A percentile compares a stretch with the other conserved stretches of the same genome.
phyloP scores from a whole-genome alignment of 2,113 vertebrate species.

The Lamprotornis superbus region DNA sequence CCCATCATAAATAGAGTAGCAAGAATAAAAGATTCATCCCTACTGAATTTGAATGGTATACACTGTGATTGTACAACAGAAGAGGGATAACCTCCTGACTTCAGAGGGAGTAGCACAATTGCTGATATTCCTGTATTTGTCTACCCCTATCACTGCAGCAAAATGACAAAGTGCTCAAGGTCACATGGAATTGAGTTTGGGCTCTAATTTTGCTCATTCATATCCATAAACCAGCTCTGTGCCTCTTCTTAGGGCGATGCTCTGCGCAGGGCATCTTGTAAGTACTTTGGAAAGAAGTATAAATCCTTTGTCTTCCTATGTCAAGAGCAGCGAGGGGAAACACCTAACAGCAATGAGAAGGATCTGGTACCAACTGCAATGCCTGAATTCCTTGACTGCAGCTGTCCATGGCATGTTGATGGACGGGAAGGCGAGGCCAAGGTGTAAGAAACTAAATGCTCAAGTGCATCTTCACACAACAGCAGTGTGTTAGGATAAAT shows the following conservation, averaged over 20 bases:
- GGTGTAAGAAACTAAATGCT: neutral
- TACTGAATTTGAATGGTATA: neutral
- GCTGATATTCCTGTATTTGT: neutral
- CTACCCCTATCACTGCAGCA: neutral
- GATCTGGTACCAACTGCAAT: neutral
- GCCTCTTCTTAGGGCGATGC: neutral
- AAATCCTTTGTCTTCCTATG: neutral
- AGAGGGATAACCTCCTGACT: neutral
- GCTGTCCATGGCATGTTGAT: rapidly evolving
- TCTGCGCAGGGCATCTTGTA: neutral
- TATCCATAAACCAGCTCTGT: neutral
- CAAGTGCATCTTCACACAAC: neutral
- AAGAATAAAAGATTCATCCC: neutral
- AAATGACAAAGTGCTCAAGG: neutral
- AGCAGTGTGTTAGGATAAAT: neutral
- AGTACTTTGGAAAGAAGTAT: neutral
- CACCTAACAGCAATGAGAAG: neutral
- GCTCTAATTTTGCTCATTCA: neutral
- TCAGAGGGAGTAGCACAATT: neutral
- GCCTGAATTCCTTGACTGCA: neutral
- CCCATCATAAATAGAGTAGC: neutral
- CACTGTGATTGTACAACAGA: neutral
- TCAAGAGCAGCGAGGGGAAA: neutral
- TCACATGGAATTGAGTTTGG: neutral
- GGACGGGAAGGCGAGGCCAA: neutral